Evolutionary conservation across 2,888 invertebrate species (phyloP).

Genomic region (Leptinotarsa haldemani): DNA sequence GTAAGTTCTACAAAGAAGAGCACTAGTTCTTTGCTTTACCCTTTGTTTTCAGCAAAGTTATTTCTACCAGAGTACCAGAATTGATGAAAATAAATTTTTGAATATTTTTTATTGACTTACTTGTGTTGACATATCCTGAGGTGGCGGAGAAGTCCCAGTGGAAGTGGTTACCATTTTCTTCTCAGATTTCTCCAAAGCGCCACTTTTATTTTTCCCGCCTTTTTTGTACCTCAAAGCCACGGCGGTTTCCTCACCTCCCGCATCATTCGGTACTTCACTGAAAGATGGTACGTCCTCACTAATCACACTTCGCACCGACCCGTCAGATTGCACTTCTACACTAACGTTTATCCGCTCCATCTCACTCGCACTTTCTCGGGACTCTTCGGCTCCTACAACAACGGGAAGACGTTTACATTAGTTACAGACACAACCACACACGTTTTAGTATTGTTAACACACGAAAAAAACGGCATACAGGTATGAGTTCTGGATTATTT

Average conservation of each 20-base stretch:
- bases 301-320: conserved; percentile 44
- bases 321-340: conserved; percentile 21
- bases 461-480: conserved; percentile 41
- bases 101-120: conserved; percentile 54
- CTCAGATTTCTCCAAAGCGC: conserved; percentile 36
- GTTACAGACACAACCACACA: conserved; percentile 48
- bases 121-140: conserved; percentile 88
- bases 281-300: conserved; percentile 31
- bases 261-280: conserved; percentile 57
- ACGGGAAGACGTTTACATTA: conserved; percentile 53
- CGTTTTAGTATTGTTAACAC: conserved; percentile 45
- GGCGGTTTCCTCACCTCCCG: conserved; percentile 73
- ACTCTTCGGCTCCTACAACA: conserved; percentile 57
- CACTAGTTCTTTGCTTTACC: too few species aligned
- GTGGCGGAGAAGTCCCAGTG: conserved; percentile 87
- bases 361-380: conserved; percentile 41
- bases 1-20: too few species aligned
- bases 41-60: too few species aligned
- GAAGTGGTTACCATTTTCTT: conserved; percentile 65
- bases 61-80: too few species aligned
- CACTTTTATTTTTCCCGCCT: conserved; percentile 36
- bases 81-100: neutral
- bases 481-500: conserved; percentile 42
- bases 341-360: conserved; percentile 28
- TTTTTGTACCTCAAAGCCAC: conserved; percentile 41